Base-by-base conservation (phyloP, 2,888 invertebrate species). In the Napeogenes sylphis region DNA sequence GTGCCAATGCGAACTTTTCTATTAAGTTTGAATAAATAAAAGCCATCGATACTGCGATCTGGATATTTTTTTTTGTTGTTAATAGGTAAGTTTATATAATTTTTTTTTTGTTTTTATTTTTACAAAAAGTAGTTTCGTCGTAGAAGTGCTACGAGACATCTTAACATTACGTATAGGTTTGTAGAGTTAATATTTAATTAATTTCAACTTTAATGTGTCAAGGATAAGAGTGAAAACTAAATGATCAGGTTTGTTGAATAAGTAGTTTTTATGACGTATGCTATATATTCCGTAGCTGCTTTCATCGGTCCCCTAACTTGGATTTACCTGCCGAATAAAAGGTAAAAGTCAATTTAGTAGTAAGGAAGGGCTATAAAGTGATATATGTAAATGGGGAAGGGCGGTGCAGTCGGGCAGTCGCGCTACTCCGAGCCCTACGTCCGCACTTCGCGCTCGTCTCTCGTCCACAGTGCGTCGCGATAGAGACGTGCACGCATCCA, bases 291-390 rank as follows among this genome's bases (percentile, higher is more conserved):
- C 78, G 74, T 78, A 59, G 63, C 57, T 59, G 62, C 82, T 85
- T 88, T 85, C 78, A 80, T 80, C 78, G 78, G 80, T 85, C 85
- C 90, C 90, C 90, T 78, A 82, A 80, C 74, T 88, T 88, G 80
- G 83, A 85, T 87, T 82, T 88, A 88, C 89, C 87, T 89, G 88
- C 80, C 81, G 87, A 87, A 88, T 89, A 87, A 89, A 87, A 89
- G 85, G 89, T 89, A 90, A 85, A 89, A 90, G 90, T 90, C 88
- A 90, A 87, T 90, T 90, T 87, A 73, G 81, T 87, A 73, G 81
- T 82, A 73, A 89, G 82, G 87, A 87, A 90, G 90, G 89, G 88
- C 88, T 88, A 79, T 78, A 78, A 79, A 81, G 82, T 81, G 82
- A 83, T 80, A 78, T 88, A 87, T 87, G 89, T 88, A 87, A 88